phyloP scores from a whole-genome alignment of 2,113 vertebrate species.

The Tenrec ecaudatus region DNA sequence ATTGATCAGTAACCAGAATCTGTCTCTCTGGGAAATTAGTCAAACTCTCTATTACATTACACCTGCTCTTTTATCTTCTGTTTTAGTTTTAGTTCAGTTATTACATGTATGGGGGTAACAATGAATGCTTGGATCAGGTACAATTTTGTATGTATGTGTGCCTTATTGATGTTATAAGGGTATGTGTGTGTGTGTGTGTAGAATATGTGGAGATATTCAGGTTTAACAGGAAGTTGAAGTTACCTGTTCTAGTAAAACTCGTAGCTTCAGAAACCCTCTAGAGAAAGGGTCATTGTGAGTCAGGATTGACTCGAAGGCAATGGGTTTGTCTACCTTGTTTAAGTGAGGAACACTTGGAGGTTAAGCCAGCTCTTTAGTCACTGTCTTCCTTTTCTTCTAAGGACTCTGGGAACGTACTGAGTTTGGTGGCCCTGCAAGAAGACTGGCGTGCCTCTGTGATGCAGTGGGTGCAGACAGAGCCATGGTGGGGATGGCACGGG shows the following conservation, averaged over 20 bases:
- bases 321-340: too few relatives aligned
- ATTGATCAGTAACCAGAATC: background rate
- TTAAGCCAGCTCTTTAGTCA: background rate
- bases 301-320: too few relatives aligned
- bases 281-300: too few relatives aligned
- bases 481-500: too few relatives aligned
- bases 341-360: too few relatives aligned
- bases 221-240: background rate
- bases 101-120: background rate
- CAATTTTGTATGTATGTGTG: background rate
- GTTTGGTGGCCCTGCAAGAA: too few relatives aligned
- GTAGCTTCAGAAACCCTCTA: too few relatives aligned
- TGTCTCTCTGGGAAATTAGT: conserved; percentile 7
- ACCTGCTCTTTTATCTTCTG: background rate
- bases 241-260: too few relatives aligned
- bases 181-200: background rate
- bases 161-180: background rate
- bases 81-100: background rate
- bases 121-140: background rate
- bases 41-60: background rate
- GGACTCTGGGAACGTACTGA: background rate
- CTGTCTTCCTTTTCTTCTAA: conserved; percentile 9
- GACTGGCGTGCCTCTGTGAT: too few relatives aligned
- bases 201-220: background rate
- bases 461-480: too few relatives aligned